A percentile compares a stretch with the other conserved stretches of the same genome.
Evolutionary conservation across 2,888 invertebrate species (phyloP).

Genomic region (Rotaria sp.): DNA sequence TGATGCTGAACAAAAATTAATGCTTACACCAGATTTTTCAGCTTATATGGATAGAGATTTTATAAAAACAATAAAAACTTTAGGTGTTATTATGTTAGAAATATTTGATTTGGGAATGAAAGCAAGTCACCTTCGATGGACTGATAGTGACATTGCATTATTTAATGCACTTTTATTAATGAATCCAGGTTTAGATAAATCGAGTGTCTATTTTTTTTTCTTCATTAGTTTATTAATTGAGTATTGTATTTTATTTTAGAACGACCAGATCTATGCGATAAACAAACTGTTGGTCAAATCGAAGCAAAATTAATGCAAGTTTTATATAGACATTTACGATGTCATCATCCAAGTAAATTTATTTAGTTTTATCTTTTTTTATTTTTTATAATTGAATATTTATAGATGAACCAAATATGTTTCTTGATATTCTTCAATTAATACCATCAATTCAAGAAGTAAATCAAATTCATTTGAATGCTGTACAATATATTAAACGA

Average conservation of each 20-base stretch:
- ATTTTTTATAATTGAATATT: neutral
- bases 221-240: neutral
- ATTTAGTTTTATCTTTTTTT: neutral
- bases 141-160: constrained; percentile 51
- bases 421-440: constrained; percentile 35
- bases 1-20: constrained; percentile 46
- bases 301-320: constrained; percentile 39
- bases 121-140: constrained; percentile 48
- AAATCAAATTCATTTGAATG: constrained; percentile 33
- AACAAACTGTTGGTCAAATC: constrained; percentile 30
- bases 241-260: neutral
- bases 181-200: constrained; percentile 47
- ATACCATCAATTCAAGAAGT: constrained; percentile 38
- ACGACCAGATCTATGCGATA: constrained; percentile 37
- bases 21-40: constrained; percentile 51
- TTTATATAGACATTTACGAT: constrained; percentile 35
- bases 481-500: constrained; percentile 30
- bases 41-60: constrained; percentile 35
- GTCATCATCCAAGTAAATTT: constrained; percentile 20
- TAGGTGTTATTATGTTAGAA: constrained; percentile 49
- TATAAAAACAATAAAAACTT: constrained; percentile 31
- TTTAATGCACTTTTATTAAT: constrained; percentile 51
- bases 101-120: constrained; percentile 50
- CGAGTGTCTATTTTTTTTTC: neutral
- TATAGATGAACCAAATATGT: constrained; percentile 33